Conservation (phyloP, 2,797 vertebrate genomes). For the Pseudopleuronectes americanus region DNA sequence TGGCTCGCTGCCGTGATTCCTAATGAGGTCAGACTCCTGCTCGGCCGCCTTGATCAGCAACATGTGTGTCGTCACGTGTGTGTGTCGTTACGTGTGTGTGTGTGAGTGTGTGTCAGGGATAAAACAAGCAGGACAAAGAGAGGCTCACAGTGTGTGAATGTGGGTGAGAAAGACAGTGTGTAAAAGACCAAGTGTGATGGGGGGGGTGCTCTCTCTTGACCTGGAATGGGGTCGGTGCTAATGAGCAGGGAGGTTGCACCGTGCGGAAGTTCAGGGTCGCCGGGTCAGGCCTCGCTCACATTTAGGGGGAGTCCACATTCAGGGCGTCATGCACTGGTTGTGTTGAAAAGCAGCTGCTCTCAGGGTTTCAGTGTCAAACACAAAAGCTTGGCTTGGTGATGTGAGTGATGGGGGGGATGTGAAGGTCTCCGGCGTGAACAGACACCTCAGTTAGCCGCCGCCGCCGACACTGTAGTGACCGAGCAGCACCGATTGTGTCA, state of each 20-base stretch:
- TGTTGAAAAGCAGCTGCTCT: conserved; percentile 69
- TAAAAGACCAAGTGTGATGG: conserved; percentile 32
- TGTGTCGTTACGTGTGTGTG: conserved; percentile 25
- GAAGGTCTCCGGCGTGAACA: conserved; percentile 37
- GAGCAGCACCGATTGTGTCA: background rate
- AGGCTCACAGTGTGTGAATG: conserved; percentile 32
- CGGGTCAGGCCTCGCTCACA: conserved; percentile 55
- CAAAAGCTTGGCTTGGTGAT: conserved; percentile 57
- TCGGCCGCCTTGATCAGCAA: conserved; percentile 48
- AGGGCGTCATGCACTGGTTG: conserved; percentile 77
- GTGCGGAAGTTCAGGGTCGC: conserved; percentile 44
- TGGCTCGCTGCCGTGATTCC: conserved; percentile 45
- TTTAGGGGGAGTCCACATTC: conserved; percentile 42
- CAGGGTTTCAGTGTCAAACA: conserved; percentile 55
- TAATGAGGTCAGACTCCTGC: conserved; percentile 74
- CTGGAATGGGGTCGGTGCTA: conserved; percentile 64
- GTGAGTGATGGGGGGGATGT: conserved; percentile 41
- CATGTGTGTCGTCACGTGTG: conserved; percentile 50
- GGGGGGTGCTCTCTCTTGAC: conserved; percentile 38
- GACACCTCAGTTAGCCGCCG: conserved; percentile 24
- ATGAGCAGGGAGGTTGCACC: conserved; percentile 51
- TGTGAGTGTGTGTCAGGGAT: conserved; percentile 2
- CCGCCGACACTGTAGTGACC: conserved; percentile 11
- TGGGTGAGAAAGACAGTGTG: conserved; percentile 13
- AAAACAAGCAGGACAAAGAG: conserved; percentile 43